Conservation (phyloP, 2,888 invertebrate genomes). For the Camptogramma bilineatum region DNA sequence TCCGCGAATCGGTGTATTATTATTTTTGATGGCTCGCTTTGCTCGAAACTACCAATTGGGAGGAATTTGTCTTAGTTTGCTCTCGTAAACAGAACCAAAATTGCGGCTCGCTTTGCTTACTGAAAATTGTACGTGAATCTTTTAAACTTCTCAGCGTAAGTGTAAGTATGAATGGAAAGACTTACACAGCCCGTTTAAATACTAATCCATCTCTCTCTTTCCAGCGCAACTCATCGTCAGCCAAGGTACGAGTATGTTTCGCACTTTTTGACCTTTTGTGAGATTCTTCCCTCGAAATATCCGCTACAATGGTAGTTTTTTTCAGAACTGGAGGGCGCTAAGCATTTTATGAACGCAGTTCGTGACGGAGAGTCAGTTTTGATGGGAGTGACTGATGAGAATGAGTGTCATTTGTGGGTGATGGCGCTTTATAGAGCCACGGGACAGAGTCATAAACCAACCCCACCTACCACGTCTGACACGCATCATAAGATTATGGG, state of each 20-base stretch:
- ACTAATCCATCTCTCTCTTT: constrained; percentile 55
- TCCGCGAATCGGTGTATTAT: too few species aligned
- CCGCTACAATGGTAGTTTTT: constrained; percentile 10
- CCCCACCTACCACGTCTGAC: constrained; percentile 94
- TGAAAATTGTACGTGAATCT: too few species aligned
- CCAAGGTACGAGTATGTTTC: constrained; percentile 88
- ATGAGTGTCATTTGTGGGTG: constrained; percentile 99
- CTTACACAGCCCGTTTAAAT: background rate
- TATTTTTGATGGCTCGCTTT: background rate
- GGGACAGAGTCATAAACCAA: constrained; percentile 99
- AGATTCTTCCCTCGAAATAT: constrained; percentile 13
- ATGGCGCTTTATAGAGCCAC: constrained; percentile 99
- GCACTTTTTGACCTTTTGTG: constrained; percentile 24
- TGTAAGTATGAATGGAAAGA: background rate
- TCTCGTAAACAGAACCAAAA: too few species aligned
- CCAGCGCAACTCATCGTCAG: constrained; percentile 96
- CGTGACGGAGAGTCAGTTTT: constrained; percentile 99
- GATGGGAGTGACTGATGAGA: constrained; percentile 98
- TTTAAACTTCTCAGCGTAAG: too few species aligned
- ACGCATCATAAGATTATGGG: constrained; percentile 92
- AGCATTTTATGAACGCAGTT: constrained; percentile 99
- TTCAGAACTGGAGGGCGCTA: constrained; percentile 95
- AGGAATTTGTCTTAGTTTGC: too few species aligned
- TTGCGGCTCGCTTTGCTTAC: too few species aligned
- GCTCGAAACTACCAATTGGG: background rate